A percentile compares a stretch with the other conserved stretches of the same genome.
phyloP scores from a whole-genome alignment of 92 coral and sea anemone species.

The Porites cylindrica region DNA sequence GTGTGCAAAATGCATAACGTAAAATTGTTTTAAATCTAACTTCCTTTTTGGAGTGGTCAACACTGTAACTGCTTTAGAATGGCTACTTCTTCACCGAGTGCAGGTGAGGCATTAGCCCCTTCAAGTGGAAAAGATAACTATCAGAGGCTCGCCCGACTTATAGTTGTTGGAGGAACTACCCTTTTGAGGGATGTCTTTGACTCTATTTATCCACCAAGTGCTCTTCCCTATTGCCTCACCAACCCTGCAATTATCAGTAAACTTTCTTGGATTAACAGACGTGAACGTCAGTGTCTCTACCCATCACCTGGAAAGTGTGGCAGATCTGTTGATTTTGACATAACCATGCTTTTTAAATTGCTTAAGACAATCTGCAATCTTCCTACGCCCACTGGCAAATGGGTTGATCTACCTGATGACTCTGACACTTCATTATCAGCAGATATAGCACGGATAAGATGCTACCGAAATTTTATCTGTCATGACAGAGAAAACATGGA shows the following conservation, averaged over 20 bases:
- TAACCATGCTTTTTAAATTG: background rate
- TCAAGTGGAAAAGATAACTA: background rate
- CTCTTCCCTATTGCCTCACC: background rate
- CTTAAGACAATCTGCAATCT: background rate
- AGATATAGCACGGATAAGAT: no score
- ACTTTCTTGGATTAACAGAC: background rate
- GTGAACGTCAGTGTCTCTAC: no score
- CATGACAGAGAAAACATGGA: background rate
- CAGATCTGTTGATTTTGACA: no score
- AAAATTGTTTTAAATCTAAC: no score
- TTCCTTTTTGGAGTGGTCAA: no score
- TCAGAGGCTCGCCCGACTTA: background rate
- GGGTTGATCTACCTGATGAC: background rate
- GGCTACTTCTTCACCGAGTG: background rate
- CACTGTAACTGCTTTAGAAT: no score
- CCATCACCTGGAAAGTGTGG: no score
- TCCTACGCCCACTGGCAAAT: background rate
- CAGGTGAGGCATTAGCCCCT: background rate
- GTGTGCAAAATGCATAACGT: no score
- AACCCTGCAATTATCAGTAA: background rate
- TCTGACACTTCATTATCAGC: no score
- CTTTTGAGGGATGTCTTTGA: background rate
- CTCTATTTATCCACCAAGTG: background rate
- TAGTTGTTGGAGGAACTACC: background rate
- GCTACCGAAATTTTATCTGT: no score